phyloP scores from a whole-genome alignment of 37 sponge, comb jelly and placozoan species.

The Agelas oroides region DNA sequence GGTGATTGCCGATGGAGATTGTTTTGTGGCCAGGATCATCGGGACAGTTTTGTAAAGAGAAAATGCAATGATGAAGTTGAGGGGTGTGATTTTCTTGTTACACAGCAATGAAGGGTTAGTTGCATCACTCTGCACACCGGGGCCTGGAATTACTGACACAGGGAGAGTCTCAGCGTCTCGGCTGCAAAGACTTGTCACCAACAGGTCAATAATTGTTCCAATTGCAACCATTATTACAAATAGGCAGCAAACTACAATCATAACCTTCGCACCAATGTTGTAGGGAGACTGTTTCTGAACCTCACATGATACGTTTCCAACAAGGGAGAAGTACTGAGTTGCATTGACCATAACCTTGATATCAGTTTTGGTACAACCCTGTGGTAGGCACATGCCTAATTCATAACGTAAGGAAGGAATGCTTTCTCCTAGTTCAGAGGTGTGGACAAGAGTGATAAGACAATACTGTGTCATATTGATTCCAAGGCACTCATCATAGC shows the following conservation, averaged over 20 bases:
- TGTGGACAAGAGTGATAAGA: background rate
- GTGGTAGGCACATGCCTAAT: conserved; percentile 43
- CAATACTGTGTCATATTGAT: conserved; percentile 56
- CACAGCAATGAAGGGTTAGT: no score
- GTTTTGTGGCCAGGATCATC: conserved; percentile 63
- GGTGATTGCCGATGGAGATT: conserved; percentile 67
- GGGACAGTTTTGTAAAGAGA: conserved; percentile 77
- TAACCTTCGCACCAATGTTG: conserved; percentile 51
- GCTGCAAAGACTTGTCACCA: no score
- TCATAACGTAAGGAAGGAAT: background rate
- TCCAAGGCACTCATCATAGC: conserved; percentile 72
- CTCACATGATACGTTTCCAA: background rate
- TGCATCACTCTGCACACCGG: background rate
- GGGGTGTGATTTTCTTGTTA: background rate
- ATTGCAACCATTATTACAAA: conserved; percentile 29
- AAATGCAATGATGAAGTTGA: conserved; percentile 53
- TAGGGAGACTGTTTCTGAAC: conserved; percentile 12
- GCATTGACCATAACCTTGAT: conserved; percentile 4
- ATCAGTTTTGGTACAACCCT: conserved; percentile 18
- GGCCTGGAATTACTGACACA: background rate
- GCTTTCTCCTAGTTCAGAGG: background rate
- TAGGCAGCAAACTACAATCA: conserved; percentile 57
- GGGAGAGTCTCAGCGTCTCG: background rate
- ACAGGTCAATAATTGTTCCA: conserved; percentile 26
- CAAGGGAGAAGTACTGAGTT: no score